Evolutionary conservation across 2,113 vertebrate species (phyloP).

Genomic region (Entelurus aequoreus): DNA sequence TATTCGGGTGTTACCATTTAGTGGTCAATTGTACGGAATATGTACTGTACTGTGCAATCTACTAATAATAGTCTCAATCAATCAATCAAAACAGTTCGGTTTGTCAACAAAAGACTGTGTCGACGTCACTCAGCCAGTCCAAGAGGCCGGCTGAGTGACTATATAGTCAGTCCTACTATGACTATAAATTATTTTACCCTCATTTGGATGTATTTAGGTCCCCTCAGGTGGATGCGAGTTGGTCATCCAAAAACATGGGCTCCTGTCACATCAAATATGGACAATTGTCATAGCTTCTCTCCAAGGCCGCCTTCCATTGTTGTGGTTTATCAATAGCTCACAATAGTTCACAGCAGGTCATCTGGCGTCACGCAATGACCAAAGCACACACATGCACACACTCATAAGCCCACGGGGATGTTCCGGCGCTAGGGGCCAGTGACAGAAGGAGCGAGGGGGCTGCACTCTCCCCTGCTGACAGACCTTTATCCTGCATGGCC

Average conservation of each 20-base stretch:
- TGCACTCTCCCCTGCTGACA: constrained; percentile 35
- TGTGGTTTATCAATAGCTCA: constrained; percentile 53
- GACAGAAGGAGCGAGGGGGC: constrained; percentile 58
- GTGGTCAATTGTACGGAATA: too few relatives aligned
- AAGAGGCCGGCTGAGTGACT: too few relatives aligned
- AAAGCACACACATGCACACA: constrained; percentile 19
- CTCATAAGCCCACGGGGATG: constrained; percentile 23
- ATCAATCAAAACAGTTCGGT: too few relatives aligned
- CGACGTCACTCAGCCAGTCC: too few relatives aligned
- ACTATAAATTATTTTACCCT: not conserved
- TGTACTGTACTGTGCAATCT: too few relatives aligned
- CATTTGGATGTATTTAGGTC: constrained; percentile 1
- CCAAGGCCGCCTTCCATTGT: constrained; percentile 17
- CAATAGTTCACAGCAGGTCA: constrained; percentile 37
- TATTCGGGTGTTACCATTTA: too few relatives aligned
- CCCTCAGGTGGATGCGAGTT: constrained; percentile 18
- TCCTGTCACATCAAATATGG: constrained; percentile 31
- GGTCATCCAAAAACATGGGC: constrained; percentile 29
- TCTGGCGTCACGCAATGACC: constrained; percentile 23
- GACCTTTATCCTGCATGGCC: constrained; percentile 10
- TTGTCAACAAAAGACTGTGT: too few relatives aligned
- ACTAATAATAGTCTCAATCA: too few relatives aligned
- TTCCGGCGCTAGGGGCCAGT: constrained; percentile 48
- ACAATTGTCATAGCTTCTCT: constrained; percentile 18
- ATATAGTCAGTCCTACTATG: too few relatives aligned